Conservation (phyloP, 2,113 vertebrate species). For the Chionodraco myersi region DNA sequence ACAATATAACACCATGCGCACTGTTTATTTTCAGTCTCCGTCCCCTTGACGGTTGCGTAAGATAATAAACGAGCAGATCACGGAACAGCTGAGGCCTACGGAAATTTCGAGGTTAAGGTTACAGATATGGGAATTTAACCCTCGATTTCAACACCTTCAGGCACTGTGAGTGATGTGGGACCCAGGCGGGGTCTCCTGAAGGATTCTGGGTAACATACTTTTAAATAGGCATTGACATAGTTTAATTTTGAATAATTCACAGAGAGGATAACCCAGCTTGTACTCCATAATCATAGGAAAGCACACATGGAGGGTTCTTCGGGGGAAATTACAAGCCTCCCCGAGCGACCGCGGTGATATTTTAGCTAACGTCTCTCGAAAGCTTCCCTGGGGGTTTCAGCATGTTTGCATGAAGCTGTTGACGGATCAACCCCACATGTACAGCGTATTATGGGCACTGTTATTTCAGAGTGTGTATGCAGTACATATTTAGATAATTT, state of each 20-base stretch:
- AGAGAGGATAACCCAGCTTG: slow-evolving; percentile 48
- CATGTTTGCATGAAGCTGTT: slow-evolving; percentile 41
- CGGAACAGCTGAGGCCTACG: slow-evolving; percentile 39
- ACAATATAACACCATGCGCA: background rate
- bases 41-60: slow-evolving; percentile 39
- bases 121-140: slow-evolving; percentile 58
- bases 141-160: slow-evolving; percentile 68
- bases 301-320: slow-evolving; percentile 15
- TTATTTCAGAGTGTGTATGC: background rate
- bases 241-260: slow-evolving; percentile 54
- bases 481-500: slow-evolving; percentile 8
- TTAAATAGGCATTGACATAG: slow-evolving; percentile 39
- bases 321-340: slow-evolving; percentile 28
- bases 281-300: slow-evolving; percentile 25
- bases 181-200: slow-evolving; percentile 24
- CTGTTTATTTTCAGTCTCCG: slow-evolving; percentile 70
- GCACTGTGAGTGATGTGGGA: slow-evolving; percentile 61
- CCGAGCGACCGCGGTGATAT: slow-evolving; percentile 19
- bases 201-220: slow-evolving; percentile 59
- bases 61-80: slow-evolving; percentile 62
- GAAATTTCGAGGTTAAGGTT: slow-evolving; percentile 27
- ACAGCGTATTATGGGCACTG: background rate
- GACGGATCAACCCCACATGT: slow-evolving; percentile 36
- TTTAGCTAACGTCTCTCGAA: slow-evolving; percentile 38
- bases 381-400: slow-evolving; percentile 8